These are phyloP conservation scores for Mustelus asterias DNA, from an alignment of 2,113 vertebrate species.

Conservation along the genomic window DNA sequence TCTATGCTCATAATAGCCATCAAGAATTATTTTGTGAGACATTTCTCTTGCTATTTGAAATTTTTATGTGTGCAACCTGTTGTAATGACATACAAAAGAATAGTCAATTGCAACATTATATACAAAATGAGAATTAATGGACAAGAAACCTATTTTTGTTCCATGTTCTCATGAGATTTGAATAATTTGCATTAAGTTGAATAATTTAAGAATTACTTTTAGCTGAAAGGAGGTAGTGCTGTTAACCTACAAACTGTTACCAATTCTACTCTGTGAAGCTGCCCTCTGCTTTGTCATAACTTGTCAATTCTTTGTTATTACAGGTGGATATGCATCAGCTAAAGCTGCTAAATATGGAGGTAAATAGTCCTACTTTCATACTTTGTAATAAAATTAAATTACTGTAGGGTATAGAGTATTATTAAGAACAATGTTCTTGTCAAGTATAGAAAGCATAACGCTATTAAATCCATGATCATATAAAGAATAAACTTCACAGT, in stretches of 20 bases:
- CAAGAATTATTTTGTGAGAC: neutral
- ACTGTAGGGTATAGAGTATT: neutral
- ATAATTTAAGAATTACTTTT: neutral
- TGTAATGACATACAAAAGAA: neutral
- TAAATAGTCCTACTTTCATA: neutral
- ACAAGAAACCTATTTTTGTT: too few species aligned
- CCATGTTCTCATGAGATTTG: neutral
- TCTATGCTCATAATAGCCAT: neutral
- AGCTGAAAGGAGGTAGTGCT: neutral
- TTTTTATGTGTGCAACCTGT: neutral
- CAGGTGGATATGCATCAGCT: constrained; percentile 39
- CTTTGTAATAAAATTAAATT: neutral
- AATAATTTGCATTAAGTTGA: neutral
- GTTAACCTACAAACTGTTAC: neutral
- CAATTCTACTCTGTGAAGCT: neutral
- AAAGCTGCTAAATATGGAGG: constrained; percentile 72
- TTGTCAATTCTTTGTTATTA: neutral
- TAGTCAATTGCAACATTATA: neutral
- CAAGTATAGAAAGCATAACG: neutral
- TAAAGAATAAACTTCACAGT: neutral
- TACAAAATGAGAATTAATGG: neutral
- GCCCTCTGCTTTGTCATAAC: neutral
- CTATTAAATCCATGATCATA: neutral
- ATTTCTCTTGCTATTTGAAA: neutral
- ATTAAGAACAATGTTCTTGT: neutral